Conservation (phyloP, 2,888 invertebrate genomes). For the Apoderus coryli region DNA sequence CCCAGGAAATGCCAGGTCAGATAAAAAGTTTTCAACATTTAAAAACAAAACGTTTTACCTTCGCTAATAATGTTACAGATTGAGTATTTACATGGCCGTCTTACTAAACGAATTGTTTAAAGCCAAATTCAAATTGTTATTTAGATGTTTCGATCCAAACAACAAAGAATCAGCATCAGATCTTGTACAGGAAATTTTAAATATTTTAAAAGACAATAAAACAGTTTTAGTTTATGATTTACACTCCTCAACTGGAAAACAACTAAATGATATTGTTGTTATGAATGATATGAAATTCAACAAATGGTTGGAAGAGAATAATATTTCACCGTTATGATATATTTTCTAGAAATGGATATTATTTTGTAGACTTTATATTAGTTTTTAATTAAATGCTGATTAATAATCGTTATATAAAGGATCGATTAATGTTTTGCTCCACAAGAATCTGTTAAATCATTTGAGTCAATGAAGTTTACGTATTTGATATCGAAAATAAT, state of each 20-base stretch:
- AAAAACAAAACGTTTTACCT: too few relatives aligned
- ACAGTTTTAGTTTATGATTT: conserved; percentile 11
- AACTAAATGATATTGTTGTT: conserved; percentile 14
- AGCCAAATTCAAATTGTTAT: conserved; percentile 13
- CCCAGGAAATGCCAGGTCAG: conserved; percentile 46
- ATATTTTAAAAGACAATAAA: conserved; percentile 12
- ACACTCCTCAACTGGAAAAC: conserved; percentile 10
- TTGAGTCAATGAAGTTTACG: too few relatives aligned
- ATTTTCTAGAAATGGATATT: too few relatives aligned
- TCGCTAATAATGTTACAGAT: conserved; percentile 12
- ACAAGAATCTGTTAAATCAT: too few relatives aligned
- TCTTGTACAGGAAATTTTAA: conserved; percentile 11
- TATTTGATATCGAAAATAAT: too few relatives aligned
- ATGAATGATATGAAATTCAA: conserved; percentile 14
- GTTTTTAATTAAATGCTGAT: too few relatives aligned
- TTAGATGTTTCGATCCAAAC: conserved; percentile 8
- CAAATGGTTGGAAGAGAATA: conserved; percentile 16
- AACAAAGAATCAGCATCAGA: conserved; percentile 7
- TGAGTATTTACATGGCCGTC: conserved; percentile 11
- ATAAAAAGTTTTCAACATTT: conserved; percentile 3
- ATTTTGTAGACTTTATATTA: too few relatives aligned
- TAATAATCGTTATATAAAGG: too few relatives aligned
- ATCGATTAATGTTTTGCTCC: too few relatives aligned
- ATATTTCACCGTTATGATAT: too few relatives aligned
- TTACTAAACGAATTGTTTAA: conserved; percentile 12